These are phyloP conservation scores for Aphelenchoides bicaudatus DNA, from an alignment of 2,888 invertebrate species.

Conservation along the genomic window DNA sequence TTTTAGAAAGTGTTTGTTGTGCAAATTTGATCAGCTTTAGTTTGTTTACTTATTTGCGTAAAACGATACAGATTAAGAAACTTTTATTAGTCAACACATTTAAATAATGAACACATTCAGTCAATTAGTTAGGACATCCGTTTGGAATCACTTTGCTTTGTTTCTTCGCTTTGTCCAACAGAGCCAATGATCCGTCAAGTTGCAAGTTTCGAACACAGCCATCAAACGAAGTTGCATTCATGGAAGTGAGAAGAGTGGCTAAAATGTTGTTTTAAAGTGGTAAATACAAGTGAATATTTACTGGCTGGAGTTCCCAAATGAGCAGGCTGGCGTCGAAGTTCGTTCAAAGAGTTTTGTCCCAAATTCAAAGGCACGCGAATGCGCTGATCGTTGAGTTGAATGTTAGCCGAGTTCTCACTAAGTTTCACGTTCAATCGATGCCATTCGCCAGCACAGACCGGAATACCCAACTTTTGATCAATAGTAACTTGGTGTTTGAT, in stretches of 20 bases:
- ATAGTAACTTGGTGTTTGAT: slow-evolving; percentile 15
- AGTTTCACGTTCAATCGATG: slow-evolving; percentile 39
- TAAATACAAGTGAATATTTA: background rate
- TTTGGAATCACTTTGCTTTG: slow-evolving; percentile 44
- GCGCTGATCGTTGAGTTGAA: slow-evolving; percentile 28
- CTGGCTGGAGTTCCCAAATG: slow-evolving; percentile 43
- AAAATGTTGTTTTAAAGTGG: background rate
- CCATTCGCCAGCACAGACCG: slow-evolving; percentile 47
- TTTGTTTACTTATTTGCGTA: background rate
- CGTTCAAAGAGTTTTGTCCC: slow-evolving; percentile 26
- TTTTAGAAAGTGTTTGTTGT: background rate
- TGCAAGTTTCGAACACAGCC: slow-evolving; percentile 45
- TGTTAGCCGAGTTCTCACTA: slow-evolving; percentile 20
- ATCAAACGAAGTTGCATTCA: slow-evolving; percentile 30
- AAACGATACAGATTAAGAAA: background rate
- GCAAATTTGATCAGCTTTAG: background rate
- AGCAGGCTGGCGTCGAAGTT: slow-evolving; percentile 37
- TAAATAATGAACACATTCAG: slow-evolving; percentile 8
- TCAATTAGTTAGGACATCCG: slow-evolving; percentile 41
- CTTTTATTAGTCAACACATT: background rate
- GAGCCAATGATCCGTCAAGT: slow-evolving; percentile 33
- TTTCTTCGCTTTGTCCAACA: slow-evolving; percentile 41
- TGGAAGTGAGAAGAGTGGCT: slow-evolving; percentile 26
- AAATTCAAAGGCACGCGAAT: slow-evolving; percentile 24
- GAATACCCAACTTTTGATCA: slow-evolving; percentile 22